A percentile compares a stretch with the other conserved stretches of the same genome.
These are phyloP conservation scores for Drosophila barbarae DNA, from an alignment of 2,888 invertebrate genomes.

Conservation along the genomic window DNA sequence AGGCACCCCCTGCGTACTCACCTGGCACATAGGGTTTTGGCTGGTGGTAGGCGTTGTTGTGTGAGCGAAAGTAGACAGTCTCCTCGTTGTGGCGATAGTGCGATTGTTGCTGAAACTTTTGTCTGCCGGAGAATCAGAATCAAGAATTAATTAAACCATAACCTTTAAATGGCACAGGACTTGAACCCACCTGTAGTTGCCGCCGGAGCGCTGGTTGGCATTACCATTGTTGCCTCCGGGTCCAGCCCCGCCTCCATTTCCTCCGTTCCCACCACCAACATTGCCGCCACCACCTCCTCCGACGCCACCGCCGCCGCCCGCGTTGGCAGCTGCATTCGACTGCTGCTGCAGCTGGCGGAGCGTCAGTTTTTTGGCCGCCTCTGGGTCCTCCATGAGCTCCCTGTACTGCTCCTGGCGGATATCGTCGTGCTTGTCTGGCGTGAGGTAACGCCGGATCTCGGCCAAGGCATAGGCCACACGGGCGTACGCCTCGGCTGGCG, in stretches of 20 bases:
- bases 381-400: constrained; percentile 82
- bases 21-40: constrained; percentile 78
- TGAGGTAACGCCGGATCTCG: constrained; percentile 85
- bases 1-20: constrained; percentile 37
- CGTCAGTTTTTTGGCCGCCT: constrained; percentile 77
- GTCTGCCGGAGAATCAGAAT: constrained; percentile 49
- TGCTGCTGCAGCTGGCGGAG: constrained; percentile 76
- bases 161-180: neutral
- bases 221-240: constrained; percentile 55
- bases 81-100: constrained; percentile 78
- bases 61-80: constrained; percentile 78
- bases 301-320: constrained; percentile 14
- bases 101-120: constrained; percentile 77
- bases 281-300: constrained; percentile 35
- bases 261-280: constrained; percentile 24
- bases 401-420: constrained; percentile 92
- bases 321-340: constrained; percentile 37
- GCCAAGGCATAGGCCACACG: constrained; percentile 91
- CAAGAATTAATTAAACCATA: neutral
- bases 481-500: constrained; percentile 92
- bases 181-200: constrained; percentile 60
- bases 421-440: constrained; percentile 86
- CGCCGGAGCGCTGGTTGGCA: constrained; percentile 62
- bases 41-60: constrained; percentile 76
- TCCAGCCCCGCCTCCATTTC: constrained; percentile 41